phyloP scores from a whole-genome alignment of 2,113 vertebrate genomes.

The Anguilla japonica region DNA sequence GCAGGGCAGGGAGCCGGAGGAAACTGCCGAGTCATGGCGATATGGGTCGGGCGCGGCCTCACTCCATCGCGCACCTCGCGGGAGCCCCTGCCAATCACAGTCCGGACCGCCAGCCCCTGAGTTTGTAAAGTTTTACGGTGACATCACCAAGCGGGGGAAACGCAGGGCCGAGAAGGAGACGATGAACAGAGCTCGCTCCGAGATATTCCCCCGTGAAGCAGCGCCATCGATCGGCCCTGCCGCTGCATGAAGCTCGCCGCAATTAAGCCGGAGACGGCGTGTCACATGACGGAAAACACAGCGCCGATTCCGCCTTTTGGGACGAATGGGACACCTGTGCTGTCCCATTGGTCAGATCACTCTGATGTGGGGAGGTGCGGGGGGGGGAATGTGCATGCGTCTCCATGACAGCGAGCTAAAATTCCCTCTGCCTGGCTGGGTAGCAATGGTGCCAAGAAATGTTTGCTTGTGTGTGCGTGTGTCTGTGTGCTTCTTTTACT shows the following conservation, averaged over 20 bases:
- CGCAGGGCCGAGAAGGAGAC: not conserved
- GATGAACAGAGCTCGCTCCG: not conserved
- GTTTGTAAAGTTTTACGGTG: not conserved
- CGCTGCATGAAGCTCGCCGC: not conserved
- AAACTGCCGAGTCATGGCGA: not conserved
- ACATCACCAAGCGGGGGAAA: not conserved
- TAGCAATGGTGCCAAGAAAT: not conserved
- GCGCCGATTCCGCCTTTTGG: not conserved
- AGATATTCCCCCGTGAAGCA: not conserved
- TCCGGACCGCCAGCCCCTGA: not conserved
- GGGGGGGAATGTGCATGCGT: not conserved
- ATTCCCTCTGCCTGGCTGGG: not conserved
- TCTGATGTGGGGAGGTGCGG: not conserved
- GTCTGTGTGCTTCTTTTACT: not conserved
- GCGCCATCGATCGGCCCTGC: not conserved
- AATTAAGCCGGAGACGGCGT: not conserved
- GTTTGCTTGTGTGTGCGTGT: not conserved
- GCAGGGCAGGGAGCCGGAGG: not conserved
- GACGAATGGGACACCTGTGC: not conserved
- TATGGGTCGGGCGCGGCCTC: not conserved
- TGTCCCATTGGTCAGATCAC: not conserved
- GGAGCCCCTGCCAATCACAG: not conserved
- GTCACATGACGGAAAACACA: not conserved
- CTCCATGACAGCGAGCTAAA: not conserved
- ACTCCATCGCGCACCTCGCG: too few relatives aligned